Evolutionary conservation across 1,140 invertebrate genomes (phyloP).

Genomic region (Drosophila rufa): DNA sequence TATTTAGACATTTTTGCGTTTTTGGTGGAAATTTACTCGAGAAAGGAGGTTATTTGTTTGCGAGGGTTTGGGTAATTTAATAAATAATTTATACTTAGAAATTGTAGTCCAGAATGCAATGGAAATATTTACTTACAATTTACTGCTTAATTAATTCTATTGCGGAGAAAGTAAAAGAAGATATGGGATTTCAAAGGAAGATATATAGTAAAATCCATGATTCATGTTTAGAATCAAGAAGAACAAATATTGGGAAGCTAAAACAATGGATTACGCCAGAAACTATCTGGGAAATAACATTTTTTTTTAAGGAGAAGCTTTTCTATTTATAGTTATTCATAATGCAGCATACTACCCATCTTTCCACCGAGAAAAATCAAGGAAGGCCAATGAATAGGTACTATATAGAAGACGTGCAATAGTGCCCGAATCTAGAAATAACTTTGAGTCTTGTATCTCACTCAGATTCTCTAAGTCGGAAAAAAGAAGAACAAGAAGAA

Average conservation of each 20-base stretch:
- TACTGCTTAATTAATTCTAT: not conserved
- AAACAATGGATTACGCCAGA: not conserved
- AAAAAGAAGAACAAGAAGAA: no score
- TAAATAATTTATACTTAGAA: not conserved
- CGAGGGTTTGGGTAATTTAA: not conserved
- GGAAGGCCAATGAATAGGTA: no score
- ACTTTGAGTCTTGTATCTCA: no score
- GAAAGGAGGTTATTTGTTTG: conserved; percentile 11
- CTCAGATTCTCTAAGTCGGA: no score
- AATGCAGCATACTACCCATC: no score
- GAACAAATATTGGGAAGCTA: not conserved
- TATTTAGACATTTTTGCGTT: conserved; percentile 44
- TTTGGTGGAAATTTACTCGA: not conserved
- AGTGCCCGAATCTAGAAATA: no score
- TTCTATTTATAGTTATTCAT: not conserved
- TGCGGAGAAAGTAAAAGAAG: no score
- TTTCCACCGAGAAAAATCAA: no score
- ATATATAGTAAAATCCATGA: no score
- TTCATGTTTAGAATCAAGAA: not conserved
- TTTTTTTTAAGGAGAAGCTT: not conserved
- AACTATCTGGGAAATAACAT: not conserved
- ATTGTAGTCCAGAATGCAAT: no score
- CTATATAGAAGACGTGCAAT: no score
- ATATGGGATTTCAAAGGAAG: no score
- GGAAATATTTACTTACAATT: not conserved